Percentiles rank a stretch among this genome's conserved stretches.
Conservation (phyloP, 2,888 invertebrate species). For the Cryptocephalus primarius region DNA sequence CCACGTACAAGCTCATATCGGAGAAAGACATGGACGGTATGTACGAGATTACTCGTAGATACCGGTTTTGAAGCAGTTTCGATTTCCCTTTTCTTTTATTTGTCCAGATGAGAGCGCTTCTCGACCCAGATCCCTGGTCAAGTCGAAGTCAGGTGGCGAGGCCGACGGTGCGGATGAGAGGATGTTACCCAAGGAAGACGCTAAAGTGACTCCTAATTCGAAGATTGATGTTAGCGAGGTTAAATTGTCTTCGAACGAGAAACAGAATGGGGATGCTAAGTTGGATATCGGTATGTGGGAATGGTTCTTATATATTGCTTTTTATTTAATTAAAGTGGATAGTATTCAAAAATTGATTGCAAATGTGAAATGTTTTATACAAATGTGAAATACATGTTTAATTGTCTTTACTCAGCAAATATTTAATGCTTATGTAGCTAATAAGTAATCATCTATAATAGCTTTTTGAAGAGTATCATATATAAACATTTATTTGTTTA, state of each 20-base stretch:
- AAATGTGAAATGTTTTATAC: no score
- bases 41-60: neutral
- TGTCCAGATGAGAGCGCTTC: conserved; percentile 23
- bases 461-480: no score
- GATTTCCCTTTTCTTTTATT: conserved; percentile 3
- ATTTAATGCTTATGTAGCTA: no score
- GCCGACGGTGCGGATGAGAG: conserved; percentile 61
- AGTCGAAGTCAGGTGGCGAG: conserved; percentile 32
- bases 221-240: conserved; percentile 36
- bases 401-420: no score
- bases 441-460: no score
- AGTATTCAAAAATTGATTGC: neutral
- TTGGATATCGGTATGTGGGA: conserved; percentile 66
- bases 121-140: conserved; percentile 34
- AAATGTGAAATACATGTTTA: no score
- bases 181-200: conserved; percentile 49
- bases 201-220: conserved; percentile 39
- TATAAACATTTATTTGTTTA: no score
- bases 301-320: neutral
- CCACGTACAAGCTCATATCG: conserved; percentile 46
- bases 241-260: conserved; percentile 38
- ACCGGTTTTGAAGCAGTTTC: conserved; percentile 1
- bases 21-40: conserved; percentile 46
- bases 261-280: conserved; percentile 80
- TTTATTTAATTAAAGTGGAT: neutral